These are phyloP conservation scores for Hemiprocne comata DNA, from an alignment of 2,113 vertebrate genomes.

Conservation along the genomic window DNA sequence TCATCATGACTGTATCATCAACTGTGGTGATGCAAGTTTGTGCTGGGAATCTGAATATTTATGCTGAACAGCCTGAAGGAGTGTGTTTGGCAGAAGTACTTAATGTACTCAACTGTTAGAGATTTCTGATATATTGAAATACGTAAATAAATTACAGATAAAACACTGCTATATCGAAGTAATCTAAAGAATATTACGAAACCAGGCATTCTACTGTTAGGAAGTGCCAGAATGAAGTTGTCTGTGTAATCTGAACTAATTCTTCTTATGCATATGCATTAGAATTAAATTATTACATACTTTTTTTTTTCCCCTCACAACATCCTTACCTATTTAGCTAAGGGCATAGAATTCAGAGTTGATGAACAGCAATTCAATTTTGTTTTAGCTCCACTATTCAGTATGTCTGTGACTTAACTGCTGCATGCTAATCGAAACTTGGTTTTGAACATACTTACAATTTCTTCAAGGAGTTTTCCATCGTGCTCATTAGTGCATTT, in stretches of 20 bases:
- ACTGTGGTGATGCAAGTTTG: background rate
- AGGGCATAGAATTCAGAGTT: background rate
- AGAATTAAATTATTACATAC: background rate
- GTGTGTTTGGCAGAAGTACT: background rate
- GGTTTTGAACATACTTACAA: background rate
- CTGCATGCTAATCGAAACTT: background rate
- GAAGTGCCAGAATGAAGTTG: background rate
- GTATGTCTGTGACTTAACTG: background rate
- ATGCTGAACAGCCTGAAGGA: background rate
- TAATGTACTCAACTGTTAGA: background rate
- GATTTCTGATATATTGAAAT: background rate
- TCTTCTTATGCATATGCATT: background rate
- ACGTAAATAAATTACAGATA: background rate
- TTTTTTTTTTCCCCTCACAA: background rate
- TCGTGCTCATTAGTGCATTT: background rate
- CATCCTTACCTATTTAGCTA: background rate
- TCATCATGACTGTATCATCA: background rate
- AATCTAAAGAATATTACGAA: background rate
- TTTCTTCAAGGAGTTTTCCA: background rate
- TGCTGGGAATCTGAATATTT: background rate
- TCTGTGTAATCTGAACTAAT: background rate
- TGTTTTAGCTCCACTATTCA: background rate
- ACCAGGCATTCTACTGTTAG: background rate
- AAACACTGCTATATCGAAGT: background rate
- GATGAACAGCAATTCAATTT: background rate